Evolutionary conservation across 2,113 vertebrate genomes (phyloP), one percentile per base, ranked within the genome.

Genomic region (Petrocephalus zakoni): DNA sequence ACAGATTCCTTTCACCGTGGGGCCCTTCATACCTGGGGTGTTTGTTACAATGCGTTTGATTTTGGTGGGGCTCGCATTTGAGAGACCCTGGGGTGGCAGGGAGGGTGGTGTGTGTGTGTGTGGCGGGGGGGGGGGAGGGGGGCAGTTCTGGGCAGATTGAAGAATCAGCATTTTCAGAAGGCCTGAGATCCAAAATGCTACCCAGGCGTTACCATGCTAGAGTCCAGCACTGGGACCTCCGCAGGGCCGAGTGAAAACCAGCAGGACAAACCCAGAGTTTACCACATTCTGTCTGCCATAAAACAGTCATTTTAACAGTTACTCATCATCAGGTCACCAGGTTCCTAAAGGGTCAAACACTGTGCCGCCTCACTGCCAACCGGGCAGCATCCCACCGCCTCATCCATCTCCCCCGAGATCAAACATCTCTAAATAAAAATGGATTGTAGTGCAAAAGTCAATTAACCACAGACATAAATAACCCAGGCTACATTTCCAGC

Each of bases 1-100:
- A 96, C 94, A 96, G 90, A 95, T 95, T 95, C 93, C 90, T 96
- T 96, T 96, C 95, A 95, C 95, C 93, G 95, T 17, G 4, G 94
- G 95, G 93, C 94, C 94, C 94, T 95, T 94, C 95, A 97, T 96
- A 96, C 95, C 92, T 46, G 91, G 91, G 95, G 95, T 94, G 94
- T 96, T 95, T 95, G 94, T 96, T 96, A 97, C 95, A 95, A 92
- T 94, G 92, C 94, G 95, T 95, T 95, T 95, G 95, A 89, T 91
- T 87, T 89, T 90, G 87, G 64, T 19, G 78, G 85, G n/a, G 53
- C 37, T 87, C 86, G 34, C 72, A 75, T 75, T 87, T 42, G 42
- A 29, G 47, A 89, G 68, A 72, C 86, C 51, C 25, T 55, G 84
- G 49, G 25, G 58, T 9, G 55, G 37, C 21, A 6, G 46, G 46